A percentile compares a stretch with the other conserved stretches of the same genome.
These are phyloP conservation scores for Probosciger aterrimus DNA, from an alignment of 2,113 vertebrate species.

Conservation along the genomic window DNA sequence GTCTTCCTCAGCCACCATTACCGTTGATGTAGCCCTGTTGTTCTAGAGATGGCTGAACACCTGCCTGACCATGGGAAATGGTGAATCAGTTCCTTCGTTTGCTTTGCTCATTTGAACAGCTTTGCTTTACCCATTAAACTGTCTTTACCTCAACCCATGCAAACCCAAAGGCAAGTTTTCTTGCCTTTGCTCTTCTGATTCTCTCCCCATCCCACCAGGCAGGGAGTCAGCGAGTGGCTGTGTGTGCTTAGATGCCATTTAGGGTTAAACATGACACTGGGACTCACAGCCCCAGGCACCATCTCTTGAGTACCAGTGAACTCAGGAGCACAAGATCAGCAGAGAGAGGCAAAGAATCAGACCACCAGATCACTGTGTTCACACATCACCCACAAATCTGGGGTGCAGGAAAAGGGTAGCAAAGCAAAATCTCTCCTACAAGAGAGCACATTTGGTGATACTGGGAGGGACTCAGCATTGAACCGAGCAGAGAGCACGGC, in stretches of 20 bases:
- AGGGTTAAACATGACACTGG: background rate
- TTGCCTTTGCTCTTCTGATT: background rate
- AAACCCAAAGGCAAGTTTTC: background rate
- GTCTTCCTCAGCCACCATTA: background rate
- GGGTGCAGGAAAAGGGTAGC: background rate
- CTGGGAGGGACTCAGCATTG: fast-evolving
- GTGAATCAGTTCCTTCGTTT: background rate
- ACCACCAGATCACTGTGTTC: background rate
- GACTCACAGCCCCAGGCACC: background rate
- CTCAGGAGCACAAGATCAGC: background rate
- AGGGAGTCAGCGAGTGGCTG: background rate
- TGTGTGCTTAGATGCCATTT: background rate
- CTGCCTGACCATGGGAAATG: background rate
- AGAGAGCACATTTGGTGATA: background rate
- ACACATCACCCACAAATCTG: background rate
- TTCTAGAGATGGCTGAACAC: background rate
- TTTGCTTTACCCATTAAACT: background rate
- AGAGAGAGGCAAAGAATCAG: background rate
- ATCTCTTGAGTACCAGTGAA: background rate
- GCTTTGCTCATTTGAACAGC: background rate
- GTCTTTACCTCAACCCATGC: background rate
- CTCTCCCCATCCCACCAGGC: background rate
- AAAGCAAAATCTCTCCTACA: background rate
- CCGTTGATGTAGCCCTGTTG: background rate
- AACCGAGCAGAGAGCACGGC: background rate